Evolutionary conservation across 2,888 invertebrate genomes (phyloP).

Genomic region (Stenolophus ochropezus): DNA sequence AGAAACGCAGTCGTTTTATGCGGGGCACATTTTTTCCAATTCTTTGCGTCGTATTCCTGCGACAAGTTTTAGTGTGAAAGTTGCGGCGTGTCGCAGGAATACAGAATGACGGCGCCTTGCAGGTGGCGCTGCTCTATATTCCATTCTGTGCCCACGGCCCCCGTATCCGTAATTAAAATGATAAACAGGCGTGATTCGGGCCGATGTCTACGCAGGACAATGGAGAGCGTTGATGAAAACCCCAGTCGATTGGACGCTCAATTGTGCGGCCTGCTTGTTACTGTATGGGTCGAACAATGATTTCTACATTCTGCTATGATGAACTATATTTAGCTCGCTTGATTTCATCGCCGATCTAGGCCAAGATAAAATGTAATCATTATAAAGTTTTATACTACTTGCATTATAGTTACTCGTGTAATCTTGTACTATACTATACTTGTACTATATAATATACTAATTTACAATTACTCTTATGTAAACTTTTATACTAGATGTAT

Average conservation of each 20-base stretch:
- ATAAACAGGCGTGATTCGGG: conserved; percentile 58
- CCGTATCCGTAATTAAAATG: conserved; percentile 58
- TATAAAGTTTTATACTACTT: too few species aligned
- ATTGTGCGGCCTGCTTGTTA: not conserved
- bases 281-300: not conserved
- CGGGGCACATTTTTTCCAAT: conserved; percentile 64
- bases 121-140: conserved; percentile 21
- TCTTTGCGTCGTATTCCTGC: conserved; percentile 66
- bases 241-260: not conserved
- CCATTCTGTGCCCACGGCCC: not conserved
- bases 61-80: conserved; percentile 66
- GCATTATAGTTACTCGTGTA: too few species aligned
- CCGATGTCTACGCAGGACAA: conserved; percentile 1
- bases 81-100: conserved; percentile 66
- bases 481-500: too few species aligned
- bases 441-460: too few species aligned
- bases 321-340: not conserved
- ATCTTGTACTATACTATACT: too few species aligned
- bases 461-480: too few species aligned
- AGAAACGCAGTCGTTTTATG: conserved; percentile 50
- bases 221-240: conserved; percentile 31
- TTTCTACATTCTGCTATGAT: not conserved
- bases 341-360: not conserved
- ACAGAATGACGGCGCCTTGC: conserved; percentile 62
- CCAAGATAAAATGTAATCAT: not conserved